phyloP scores from a whole-genome alignment of 30 jellyfish, hydroid and myxozoan genomes.

The Sanderia malayensis region DNA sequence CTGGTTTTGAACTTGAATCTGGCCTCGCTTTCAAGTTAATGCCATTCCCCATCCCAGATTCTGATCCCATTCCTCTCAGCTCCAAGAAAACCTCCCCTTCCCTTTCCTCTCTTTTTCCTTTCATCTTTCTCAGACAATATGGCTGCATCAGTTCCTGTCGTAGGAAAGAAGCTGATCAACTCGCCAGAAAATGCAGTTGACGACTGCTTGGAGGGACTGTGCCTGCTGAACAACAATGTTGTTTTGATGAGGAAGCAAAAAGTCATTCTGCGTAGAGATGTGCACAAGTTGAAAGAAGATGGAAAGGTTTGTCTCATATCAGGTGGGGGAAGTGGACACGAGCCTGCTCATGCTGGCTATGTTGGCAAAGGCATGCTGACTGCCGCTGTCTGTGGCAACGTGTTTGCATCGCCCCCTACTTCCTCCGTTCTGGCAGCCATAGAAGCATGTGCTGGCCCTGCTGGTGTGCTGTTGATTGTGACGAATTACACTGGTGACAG shows the following conservation, averaged over 20 bases:
- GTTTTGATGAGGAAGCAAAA: slow-evolving; percentile 59
- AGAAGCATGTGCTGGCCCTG: slow-evolving; percentile 72
- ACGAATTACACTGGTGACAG: slow-evolving; percentile 96
- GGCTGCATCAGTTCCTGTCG: too few species aligned
- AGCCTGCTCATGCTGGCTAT: slow-evolving; percentile 94
- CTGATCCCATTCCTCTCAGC: too few species aligned
- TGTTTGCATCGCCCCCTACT: slow-evolving; percentile 93
- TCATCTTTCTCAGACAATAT: too few species aligned
- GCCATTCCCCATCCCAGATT: too few species aligned
- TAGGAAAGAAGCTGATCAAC: slow-evolving; percentile 78
- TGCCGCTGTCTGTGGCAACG: slow-evolving; percentile 95
- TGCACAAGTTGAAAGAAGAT: slow-evolving; percentile 33
- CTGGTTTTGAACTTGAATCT: too few species aligned
- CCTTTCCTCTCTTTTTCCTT: too few species aligned
- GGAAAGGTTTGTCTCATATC: slow-evolving; percentile 81
- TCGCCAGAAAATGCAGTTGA: slow-evolving; percentile 60
- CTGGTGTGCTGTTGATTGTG: slow-evolving; percentile 89
- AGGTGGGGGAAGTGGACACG: slow-evolving; percentile 99
- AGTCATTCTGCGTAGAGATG: slow-evolving; percentile 72
- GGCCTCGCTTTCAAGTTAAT: too few species aligned
- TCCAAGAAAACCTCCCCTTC: too few species aligned
- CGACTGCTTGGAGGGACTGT: slow-evolving; percentile 83
- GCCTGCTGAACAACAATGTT: slow-evolving; percentile 33
- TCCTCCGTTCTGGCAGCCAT: slow-evolving; percentile 79
- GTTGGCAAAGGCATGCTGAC: slow-evolving; percentile 95